Base-by-base conservation (phyloP, 2,113 vertebrate species). In the Seriola rivoliana region DNA sequence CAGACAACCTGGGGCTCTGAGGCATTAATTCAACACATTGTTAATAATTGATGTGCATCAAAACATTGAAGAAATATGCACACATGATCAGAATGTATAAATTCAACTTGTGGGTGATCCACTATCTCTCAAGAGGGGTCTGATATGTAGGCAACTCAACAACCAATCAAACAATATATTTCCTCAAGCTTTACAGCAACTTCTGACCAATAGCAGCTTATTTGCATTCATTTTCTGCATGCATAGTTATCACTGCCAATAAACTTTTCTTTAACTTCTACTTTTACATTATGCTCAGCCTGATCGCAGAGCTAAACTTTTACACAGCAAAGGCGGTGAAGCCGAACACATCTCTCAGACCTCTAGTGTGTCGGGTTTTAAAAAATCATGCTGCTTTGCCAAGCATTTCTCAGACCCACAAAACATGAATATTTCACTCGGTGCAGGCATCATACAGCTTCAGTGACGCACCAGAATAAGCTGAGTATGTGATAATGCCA, bases 11-110 rank as follows among this genome's bases (percentile, higher is more conserved):
- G 50, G 50, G 75, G 81, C 86, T 88, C 52, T 1, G 1, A 62
- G 81, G 81, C 78, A 85, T 92, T 85, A 68, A 93, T 90, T 87
- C 84, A 88, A 79, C 84, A 82, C 76, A 54, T 59, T 80, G 60
- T 93, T 84, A 94, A 94, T 91, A 93, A 93, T 94, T 87, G 57
- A 93, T 94, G 90, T 58, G 82, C 77, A 88, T 91, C 85, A 91
- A 91, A 93, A 93, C 89, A 93, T 59, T 81, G 79, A 81, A 66
- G 78, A 85, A 85, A 86, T 86, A 89, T 84, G 75, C 84, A 91
- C 75, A 90, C 85, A 81, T 86, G 78, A 88, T 87, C 83, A 83
- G 83, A 92, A 91, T 92, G 69, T 42, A 84, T 72, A 88, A 77
- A 85, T 85, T 80, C 60, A 60, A 73, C 82, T 72, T 84, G 66